A percentile compares a stretch with the other conserved stretches of the same genome.
These are phyloP conservation scores for Digitonthophagus gazella DNA, from an alignment of 2,888 invertebrate genomes.

Conservation along the genomic window DNA sequence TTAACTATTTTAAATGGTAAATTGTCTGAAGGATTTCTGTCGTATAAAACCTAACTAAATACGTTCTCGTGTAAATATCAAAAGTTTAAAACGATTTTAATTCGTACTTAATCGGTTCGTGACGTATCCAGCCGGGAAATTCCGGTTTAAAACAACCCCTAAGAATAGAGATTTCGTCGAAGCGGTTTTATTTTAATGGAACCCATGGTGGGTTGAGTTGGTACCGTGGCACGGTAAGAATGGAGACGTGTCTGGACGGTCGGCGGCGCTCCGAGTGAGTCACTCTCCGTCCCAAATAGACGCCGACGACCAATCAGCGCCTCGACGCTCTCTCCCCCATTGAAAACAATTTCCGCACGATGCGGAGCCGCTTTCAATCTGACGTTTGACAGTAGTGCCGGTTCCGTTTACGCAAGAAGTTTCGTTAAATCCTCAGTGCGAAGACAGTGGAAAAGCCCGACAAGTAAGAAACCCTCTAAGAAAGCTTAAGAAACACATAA, in stretches of 20 bases:
- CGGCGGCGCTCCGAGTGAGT: neutral
- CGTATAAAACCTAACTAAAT: neutral
- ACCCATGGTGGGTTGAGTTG: neutral
- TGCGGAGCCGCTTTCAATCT: conserved; percentile 28
- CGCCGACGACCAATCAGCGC: conserved; percentile 30
- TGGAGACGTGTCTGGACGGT: neutral
- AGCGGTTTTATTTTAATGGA: too few species aligned
- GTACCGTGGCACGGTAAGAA: neutral
- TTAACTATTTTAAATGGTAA: too few species aligned
- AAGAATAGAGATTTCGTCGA: too few species aligned
- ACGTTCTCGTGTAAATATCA: neutral
- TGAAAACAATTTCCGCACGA: conserved; percentile 33
- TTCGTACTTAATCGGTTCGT: too few species aligned
- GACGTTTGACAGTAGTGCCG: conserved; percentile 35
- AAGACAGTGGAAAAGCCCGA: neutral
- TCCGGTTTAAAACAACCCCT: too few species aligned
- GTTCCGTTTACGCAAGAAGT: conserved; percentile 25
- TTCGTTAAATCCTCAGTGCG: conserved; percentile 25
- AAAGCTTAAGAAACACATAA: neutral
- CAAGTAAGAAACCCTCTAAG: conserved; percentile 2
- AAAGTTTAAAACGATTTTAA: neutral
- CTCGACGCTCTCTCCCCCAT: conserved; percentile 28
- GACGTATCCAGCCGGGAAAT: too few species aligned
- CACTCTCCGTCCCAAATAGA: conserved; percentile 22
- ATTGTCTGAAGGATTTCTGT: neutral